Evolutionary conservation across 30 jellyfish, hydroid and myxozoan species (phyloP), one percentile per base, ranked within the genome.

Genomic region (Nemopilema nomurai): DNA sequence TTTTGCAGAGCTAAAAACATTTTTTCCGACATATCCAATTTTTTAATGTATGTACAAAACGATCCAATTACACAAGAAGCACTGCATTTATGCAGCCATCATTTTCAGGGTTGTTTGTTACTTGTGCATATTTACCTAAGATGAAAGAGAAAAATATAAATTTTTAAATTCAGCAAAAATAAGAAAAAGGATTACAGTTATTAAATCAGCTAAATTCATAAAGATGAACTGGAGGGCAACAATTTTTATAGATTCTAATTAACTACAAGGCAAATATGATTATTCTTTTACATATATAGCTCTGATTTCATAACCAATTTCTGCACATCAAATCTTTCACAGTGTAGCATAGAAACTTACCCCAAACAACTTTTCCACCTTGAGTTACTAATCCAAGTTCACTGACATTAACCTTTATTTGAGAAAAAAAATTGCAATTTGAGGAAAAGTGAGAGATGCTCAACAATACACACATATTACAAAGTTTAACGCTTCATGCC

Each of bases 351-450:
- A 0, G 18, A 8, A 23, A 6, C 98, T 77, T 90, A 96, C 99
- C 99, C 99, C 99, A 96, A 4, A 96, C 97, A 29, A 96, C 98
- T 79, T 96, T 96, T 69, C 99, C 99, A 23, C 98, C 98, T 84
- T 96, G 99, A 0, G 99, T 96, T 6, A 96, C 99, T 77, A 96
- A 69, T 30, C 99, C 99, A 63, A 96, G 89, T 76, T 96, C 99
- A 67, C 99, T 96, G 74, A 96, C 99, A 80, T 96, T 96, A 13
- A 96, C 99, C 99, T 96, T 28, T 41, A 29, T 51, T 16, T 30
- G 25, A 65, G 28, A 67, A 76, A 24, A 73, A 18, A 74, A 29
- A 30, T 52, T 41, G 13, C 57, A 41, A 3, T 6, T 41, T 3
- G 57, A 41, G 57, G 13, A 41, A 41, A 41, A 41, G 57, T 13